Evolutionary conservation across 2,888 invertebrate species (phyloP).

Genomic region (Corythucha ciliata): DNA sequence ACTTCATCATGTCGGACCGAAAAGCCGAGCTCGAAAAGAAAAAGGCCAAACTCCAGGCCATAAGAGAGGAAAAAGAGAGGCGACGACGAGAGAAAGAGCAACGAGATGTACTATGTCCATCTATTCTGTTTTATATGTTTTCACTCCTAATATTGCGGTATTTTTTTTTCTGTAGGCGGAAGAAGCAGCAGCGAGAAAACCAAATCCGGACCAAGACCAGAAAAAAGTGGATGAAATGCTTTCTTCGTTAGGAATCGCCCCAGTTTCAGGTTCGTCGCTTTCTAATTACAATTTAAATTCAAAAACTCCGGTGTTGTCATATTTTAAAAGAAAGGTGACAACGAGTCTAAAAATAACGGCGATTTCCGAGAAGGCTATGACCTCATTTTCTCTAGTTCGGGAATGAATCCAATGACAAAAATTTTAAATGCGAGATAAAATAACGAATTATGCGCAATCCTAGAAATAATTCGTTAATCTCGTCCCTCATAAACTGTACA

Average conservation of each 20-base stretch:
- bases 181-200: constrained; percentile 44
- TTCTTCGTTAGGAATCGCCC: constrained; percentile 74
- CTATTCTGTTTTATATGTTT: not conserved
- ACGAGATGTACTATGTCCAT: constrained; percentile 56
- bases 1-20: constrained; percentile 62
- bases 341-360: too few relatives aligned
- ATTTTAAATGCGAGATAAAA: too few relatives aligned
- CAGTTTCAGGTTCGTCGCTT: constrained; percentile 54
- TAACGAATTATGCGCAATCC: too few relatives aligned
- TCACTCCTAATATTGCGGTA: constrained; percentile 3
- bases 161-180: constrained; percentile 40
- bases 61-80: constrained; percentile 81
- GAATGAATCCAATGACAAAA: too few relatives aligned
- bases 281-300: not conserved
- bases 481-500: too few relatives aligned
- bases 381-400: too few relatives aligned
- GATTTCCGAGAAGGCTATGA: too few relatives aligned
- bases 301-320: not conserved
- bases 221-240: constrained; percentile 73
- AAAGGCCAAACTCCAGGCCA: constrained; percentile 80
- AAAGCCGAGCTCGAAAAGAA: constrained; percentile 89
- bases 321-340: too few relatives aligned
- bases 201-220: constrained; percentile 45
- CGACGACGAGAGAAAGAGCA: constrained; percentile 75
- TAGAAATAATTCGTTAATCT: too few relatives aligned